Evolutionary conservation across 2,888 invertebrate species (phyloP).

Genomic region (Balanococcus diminutus): DNA sequence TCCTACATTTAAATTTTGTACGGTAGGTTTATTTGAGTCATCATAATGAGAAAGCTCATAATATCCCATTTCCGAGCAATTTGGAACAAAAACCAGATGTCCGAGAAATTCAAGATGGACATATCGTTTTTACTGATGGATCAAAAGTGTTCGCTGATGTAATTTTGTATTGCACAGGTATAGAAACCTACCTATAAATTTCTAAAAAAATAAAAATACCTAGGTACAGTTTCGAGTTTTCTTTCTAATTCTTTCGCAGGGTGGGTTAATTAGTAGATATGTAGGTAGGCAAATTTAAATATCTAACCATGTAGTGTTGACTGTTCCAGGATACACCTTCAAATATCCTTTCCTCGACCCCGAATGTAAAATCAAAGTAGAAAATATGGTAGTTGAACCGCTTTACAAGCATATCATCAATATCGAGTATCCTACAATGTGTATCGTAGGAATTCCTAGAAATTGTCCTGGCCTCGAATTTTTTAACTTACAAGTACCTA

Average conservation of each 20-base stretch:
- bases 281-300: no score
- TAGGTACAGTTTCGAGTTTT: no score
- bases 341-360: conserved; percentile 76
- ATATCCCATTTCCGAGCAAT: conserved; percentile 62
- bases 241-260: no score
- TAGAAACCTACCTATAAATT: conserved; percentile 17
- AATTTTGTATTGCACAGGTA: conserved; percentile 76
- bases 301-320: background rate
- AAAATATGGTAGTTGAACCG: conserved; percentile 79
- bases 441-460: conserved; percentile 75
- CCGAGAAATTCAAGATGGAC: conserved; percentile 60
- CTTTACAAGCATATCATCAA: conserved; percentile 81
- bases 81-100: conserved; percentile 66
- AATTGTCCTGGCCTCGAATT: conserved; percentile 72
- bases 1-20: conserved; percentile 56
- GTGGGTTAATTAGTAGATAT: no score
- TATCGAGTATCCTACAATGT: conserved; percentile 75
- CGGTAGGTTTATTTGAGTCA: conserved; percentile 59
- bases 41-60: conserved; percentile 57
- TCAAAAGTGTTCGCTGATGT: conserved; percentile 68
- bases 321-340: conserved; percentile 71
- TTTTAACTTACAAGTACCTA: conserved; percentile 73
- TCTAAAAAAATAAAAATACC: no score
- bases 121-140: conserved; percentile 68
- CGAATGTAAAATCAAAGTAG: conserved; percentile 73